Percentiles rank a stretch among this genome's conserved stretches.
These are phyloP conservation scores for Pasiphila rectangulata DNA, from an alignment of 2,888 invertebrate species.

Conservation along the genomic window DNA sequence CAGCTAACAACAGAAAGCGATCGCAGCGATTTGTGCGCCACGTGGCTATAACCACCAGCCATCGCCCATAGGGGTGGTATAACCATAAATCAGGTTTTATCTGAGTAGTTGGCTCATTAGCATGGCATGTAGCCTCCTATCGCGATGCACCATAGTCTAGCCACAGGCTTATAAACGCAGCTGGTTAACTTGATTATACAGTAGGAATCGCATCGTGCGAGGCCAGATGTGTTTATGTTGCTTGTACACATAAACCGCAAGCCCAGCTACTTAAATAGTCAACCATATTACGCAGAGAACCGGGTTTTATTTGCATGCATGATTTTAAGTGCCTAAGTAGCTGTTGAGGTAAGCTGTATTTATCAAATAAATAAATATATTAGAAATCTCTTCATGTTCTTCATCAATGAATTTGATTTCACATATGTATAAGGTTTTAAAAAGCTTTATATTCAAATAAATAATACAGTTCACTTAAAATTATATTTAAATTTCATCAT, in stretches of 20 bases:
- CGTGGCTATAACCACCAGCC: slow-evolving; percentile 31
- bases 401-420: no score
- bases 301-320: no score
- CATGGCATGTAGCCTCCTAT: slow-evolving; percentile 59
- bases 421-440: no score
- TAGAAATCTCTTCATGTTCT: no score
- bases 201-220: background rate
- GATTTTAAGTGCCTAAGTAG: no score
- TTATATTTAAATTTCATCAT: no score
- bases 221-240: background rate
- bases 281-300: no score
- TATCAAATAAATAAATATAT: no score
- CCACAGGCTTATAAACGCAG: slow-evolving; percentile 24
- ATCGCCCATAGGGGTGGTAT: slow-evolving; percentile 40
- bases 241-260: background rate
- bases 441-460: background rate
- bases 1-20: slow-evolving; percentile 27
- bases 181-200: background rate
- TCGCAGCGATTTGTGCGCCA: slow-evolving; percentile 19
- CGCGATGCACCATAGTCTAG: slow-evolving; percentile 44
- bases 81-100: slow-evolving; percentile 65
- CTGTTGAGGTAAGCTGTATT: no score
- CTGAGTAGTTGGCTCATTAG: slow-evolving; percentile 66
- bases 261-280: no score
- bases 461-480: slow-evolving; percentile 2